A percentile compares a stretch with the other conserved stretches of the same genome.
Evolutionary conservation across 2,797 vertebrate species (phyloP).

Genomic region (Molossus alvarezi): DNA sequence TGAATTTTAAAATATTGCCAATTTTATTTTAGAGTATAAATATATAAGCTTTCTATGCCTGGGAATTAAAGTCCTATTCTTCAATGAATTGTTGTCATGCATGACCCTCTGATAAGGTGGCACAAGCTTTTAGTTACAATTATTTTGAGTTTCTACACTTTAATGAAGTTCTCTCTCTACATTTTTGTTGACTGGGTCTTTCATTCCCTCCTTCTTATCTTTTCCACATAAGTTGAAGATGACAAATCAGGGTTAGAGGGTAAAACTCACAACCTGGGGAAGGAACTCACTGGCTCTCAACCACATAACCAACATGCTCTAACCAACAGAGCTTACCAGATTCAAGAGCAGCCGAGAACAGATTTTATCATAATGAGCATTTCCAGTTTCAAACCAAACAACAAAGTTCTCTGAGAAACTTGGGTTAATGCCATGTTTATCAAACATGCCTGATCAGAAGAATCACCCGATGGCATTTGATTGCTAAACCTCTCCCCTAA

Average conservation of each 20-base stretch:
- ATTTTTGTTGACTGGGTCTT: conserved; percentile 1
- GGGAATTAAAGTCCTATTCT: conserved; percentile 18
- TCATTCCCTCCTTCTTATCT: not conserved
- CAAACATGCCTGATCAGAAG: conserved; percentile 12
- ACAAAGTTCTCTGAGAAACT: conserved; percentile 27
- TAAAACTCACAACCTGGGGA: not conserved
- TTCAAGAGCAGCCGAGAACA: not conserved
- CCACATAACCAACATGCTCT: not conserved
- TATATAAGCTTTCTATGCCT: not conserved
- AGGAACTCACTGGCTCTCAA: not conserved
- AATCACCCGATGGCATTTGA: not conserved
- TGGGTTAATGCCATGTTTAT: not conserved
- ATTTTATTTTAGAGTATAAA: not conserved
- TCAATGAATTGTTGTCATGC: not conserved
- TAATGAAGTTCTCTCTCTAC: not conserved
- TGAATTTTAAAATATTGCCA: conserved; percentile 43
- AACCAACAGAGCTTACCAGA: conserved; percentile 17
- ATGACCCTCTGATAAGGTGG: not conserved
- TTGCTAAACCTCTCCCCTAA: not conserved
- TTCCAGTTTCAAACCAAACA: conserved; percentile 34
- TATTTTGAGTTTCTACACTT: conserved; percentile 45
- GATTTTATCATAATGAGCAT: conserved; percentile 8
- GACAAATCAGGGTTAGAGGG: not conserved
- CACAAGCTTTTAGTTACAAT: conserved; percentile 5
- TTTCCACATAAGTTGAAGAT: not conserved